These are phyloP conservation scores for Thymelicus sylvestris DNA, from an alignment of 2,888 invertebrate species.

Conservation along the genomic window DNA sequence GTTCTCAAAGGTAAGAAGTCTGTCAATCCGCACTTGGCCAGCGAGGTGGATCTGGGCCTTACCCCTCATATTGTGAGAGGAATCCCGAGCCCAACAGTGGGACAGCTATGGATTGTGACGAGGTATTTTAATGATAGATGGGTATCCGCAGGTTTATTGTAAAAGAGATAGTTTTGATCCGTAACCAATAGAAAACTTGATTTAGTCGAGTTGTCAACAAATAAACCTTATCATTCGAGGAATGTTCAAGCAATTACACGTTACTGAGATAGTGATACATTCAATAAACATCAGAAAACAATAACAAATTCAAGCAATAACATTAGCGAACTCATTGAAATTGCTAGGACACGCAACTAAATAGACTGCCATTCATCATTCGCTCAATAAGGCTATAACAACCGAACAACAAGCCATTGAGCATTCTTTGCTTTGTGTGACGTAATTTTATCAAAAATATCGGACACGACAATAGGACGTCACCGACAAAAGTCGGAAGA, in stretches of 20 bases:
- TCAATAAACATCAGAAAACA: slow-evolving; percentile 41
- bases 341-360: slow-evolving; percentile 66
- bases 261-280: neutral
- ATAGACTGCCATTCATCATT: slow-evolving; percentile 72
- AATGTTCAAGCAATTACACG: no score
- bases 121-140: no score
- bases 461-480: slow-evolving; percentile 70
- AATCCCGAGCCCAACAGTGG: no score
- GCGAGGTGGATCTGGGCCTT: no score
- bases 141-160: no score
- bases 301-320: slow-evolving; percentile 59
- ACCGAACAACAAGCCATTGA: slow-evolving; percentile 79
- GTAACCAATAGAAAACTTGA: no score
- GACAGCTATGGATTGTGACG: no score
- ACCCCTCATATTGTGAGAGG: no score
- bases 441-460: slow-evolving; percentile 84
- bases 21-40: no score
- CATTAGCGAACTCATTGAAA: slow-evolving; percentile 65
- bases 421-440: slow-evolving; percentile 71
- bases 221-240: neutral
- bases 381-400: slow-evolving; percentile 79
- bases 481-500: slow-evolving; percentile 82
- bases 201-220: no score
- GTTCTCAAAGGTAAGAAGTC: no score
- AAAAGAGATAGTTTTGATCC: no score